Evolutionary conservation across 53 echinoderm and acorn worm genomes (phyloP), one percentile per base, ranked within the genome.

Genomic region (Stichopus horrens): DNA sequence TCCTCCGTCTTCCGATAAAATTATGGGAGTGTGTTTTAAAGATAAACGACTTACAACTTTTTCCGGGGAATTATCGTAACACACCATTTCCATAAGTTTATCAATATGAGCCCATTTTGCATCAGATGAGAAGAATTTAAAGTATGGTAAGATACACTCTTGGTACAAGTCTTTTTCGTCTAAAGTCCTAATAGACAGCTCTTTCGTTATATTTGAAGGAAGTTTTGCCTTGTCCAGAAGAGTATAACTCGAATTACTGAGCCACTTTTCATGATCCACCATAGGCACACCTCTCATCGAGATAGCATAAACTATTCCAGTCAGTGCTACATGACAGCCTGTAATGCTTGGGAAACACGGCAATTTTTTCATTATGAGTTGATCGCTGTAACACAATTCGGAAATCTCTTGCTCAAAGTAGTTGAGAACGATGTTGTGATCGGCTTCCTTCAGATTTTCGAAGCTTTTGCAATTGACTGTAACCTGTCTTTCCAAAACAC

Each of bases 71-170:
- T 0, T n/a, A 56, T 80, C 58, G 4, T 6, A n/a, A 19, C 19
- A 57, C 14, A 80, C 54, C 57, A 80, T 80, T 57, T 80, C n/a
- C 14, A 55, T 80, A 21, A 80, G 56, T 6, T 23, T 80, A 9
- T 22, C 8, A 57, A 80, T 1, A 80, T 80, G 80, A 7, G 55
- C 57, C 80, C 80, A 80, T 54, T 53, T n/a, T 5, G 80, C 80
- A 16, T 7, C 58, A 7, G 18, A n/a, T 13, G 80, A 80, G 20
- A 80, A 20, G 8, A 4, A 4, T 11, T 9, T 5, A 11, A 80
- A 58, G 22, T 21, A 20, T 23, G 80, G 80, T 57, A 80, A 7
- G 16, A 80, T 56, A 56, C 57, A 80, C 18, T 80, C 5, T 22
- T 56, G 55, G 58, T 80, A 80, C 8, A 80, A 22, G 0, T 80